Base-by-base conservation (phyloP, 1,140 invertebrate genomes). In the Homarus americanus region DNA sequence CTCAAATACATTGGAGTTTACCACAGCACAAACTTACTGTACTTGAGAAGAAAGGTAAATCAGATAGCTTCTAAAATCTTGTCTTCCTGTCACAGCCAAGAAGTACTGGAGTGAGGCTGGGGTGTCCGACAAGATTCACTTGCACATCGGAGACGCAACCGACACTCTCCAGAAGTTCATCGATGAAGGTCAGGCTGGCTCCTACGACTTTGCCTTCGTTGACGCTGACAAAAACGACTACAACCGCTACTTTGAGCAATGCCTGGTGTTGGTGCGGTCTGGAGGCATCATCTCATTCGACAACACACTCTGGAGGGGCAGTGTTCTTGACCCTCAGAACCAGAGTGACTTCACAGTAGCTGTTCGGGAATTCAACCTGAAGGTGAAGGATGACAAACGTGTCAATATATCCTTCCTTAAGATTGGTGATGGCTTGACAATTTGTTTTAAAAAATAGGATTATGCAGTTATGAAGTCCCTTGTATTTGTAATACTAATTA, bases 151-250 rank as follows among this genome's bases (percentile, higher is more conserved):
- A 49, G 93, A 94, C 5, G 94, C 94, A 24, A 41, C 91, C 28
- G 93, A 94, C 20, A 93, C 93, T n/a, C 82, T 95, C 91, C 93
- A 94, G 83, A 87, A 93, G 80, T 92, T 94, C 32, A 92, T 95
- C 38, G 93, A 91, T 15, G 92, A 93, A 72, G 94, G 94, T 0
- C 92, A 94, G 91, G 83, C 89, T 2, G 94, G 94, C 53, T 94
- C 94, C 20, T 95, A 93, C 82, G 95, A 95, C 84, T 95, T 95
- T 92, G 94, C 93, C n/a, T 95, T 95, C 91, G 95, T 95, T 76
- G 95, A 95, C 92, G 95, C 94, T 78, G 94, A 95, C 91, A 95
- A 95, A 87, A 91, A 28, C 20, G 93, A 93, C 83, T 95, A 95
- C 89, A 80, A 86, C 49, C 93, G 93, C 32, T 95, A 95, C 91